Evolutionary conservation across 2,888 invertebrate species (phyloP), one percentile per base, ranked within the genome.

Genomic region (Cryptophagus acutangulus): DNA sequence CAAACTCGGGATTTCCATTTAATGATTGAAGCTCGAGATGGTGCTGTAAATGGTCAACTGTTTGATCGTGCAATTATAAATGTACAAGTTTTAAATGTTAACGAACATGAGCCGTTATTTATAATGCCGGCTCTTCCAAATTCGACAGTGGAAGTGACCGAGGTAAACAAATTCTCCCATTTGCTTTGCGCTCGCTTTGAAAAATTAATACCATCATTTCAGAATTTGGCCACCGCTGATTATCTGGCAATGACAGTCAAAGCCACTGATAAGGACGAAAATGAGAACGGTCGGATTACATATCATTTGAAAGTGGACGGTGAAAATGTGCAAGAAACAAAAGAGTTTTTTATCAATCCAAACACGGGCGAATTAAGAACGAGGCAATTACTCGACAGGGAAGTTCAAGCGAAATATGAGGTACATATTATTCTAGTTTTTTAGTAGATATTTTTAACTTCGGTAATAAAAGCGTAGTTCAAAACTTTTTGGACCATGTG

Each of bases 51-150:
- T 10, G 84, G 82, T 2, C 75, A 76, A 0, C 76, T 81, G 59
- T 71, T 72, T 0, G 87, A 84, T 59, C 71, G 71, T 1, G 83
- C 90, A 1, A 71, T 73, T n/a, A 82, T 92, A 2, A 78, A 82
- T 51, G 82, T 94, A 37, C 75, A 79, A 29, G 85, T 90, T 18
- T 72, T 83, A 13, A 82, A 84, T 43, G 85, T 89, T 1, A 91
- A 91, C 70, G 82, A 87, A 51, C 82, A 88, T 61, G 81, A 83
- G 33, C 94, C 93, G 0, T 76, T 77, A 41, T 91, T 91, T 65
- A 75, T 87, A 4, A 77, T 82, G 59, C 93, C 93, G 0, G 79
- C 84, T 1, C 66, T 79, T 0, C 78, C 81, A 0, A 85, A 87
- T 65, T 77, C 84, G 2, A 86, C 85, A 17, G 79, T 92, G 10